A percentile compares a stretch with the other conserved stretches of the same genome.
Conservation (phyloP, 2,888 invertebrate species). For the Agonopterix arenella region DNA sequence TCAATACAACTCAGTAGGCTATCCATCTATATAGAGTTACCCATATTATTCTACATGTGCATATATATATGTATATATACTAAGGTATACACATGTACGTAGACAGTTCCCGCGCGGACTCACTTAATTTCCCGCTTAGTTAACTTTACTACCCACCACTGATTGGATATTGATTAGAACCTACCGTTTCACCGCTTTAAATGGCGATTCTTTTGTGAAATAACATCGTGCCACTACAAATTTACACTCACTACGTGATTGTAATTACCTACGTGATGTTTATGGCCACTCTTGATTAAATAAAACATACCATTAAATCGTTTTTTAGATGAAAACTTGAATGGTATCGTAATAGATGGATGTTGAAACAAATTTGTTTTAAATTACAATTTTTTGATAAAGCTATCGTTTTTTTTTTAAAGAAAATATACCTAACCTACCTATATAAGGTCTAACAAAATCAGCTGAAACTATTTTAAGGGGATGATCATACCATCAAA, state of each 20-base stretch:
- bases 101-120: conserved; percentile 33
- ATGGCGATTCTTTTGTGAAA: conserved; percentile 61
- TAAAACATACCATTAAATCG: conserved; percentile 58
- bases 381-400: background rate
- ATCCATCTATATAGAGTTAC: too few species aligned
- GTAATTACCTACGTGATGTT: conserved; percentile 62
- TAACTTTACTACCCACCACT: conserved; percentile 65
- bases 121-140: conserved; percentile 74
- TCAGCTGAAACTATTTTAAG: too few species aligned
- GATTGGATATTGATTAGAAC: conserved; percentile 76
- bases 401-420: too few species aligned
- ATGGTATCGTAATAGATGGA: background rate
- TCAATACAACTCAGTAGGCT: too few species aligned
- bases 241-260: conserved; percentile 68
- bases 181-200: conserved; percentile 59
- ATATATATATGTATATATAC: background rate
- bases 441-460: too few species aligned
- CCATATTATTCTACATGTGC: background rate
- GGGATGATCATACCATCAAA: too few species aligned
- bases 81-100: conserved; percentile 2
- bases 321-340: conserved; percentile 6
- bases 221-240: conserved; percentile 62
- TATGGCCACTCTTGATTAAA: conserved; percentile 62
- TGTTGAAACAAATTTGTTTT: background rate
- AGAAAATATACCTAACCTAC: too few species aligned